Base-by-base conservation (phyloP, 2,888 invertebrate genomes). In the Seladonia tumulorum region DNA sequence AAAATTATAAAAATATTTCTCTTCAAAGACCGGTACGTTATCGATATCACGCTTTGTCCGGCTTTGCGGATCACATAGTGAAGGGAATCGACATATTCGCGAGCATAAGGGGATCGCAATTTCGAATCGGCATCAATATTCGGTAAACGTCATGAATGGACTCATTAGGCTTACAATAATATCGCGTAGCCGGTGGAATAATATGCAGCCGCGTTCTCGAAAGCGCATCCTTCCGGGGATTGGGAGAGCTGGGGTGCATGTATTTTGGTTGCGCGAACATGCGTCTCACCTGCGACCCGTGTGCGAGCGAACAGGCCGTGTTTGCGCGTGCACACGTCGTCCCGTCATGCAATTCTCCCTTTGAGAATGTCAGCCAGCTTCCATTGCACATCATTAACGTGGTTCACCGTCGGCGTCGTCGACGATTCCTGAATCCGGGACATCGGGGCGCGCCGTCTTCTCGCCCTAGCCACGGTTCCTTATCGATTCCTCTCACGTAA, bases 361-460 rank as follows among this genome's bases (percentile, higher is more conserved):
- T 83, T 80, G 85, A 80, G 85, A 82, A 82, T 53, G 80, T 79
- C 74, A 81, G 76, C 74, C 53, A 63, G 76, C 75, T 74, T 82
- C 71, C 76, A 83, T 82, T 74, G 80, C 82, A 35, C 81, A 79
- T 87, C 85, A 85, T 89, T 89, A 89, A 83, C 79, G 47, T 16
- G 66, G 71, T 39, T 3, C 45, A 25, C 16, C 70, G 71, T 68
- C 76, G 60, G 35, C 5, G 53, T 16, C 16, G n/a, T 57, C n/a
- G n/a, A n/a, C 63, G 79, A 81, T 85, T 71, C 66, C 72, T 79
- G 66, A 81, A 81, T 81, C 79, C 49, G 10, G 57, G 25, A 35
- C 16, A 29, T 42, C 10, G n/a, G 22, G n/a, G 35, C 42, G 45
- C 18, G 29, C 7, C 29, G 63, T 63, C 63, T 63, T 63, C 29